Conservation (phyloP, 2,888 invertebrate genomes). For the Hemicrepidius hirtus region DNA sequence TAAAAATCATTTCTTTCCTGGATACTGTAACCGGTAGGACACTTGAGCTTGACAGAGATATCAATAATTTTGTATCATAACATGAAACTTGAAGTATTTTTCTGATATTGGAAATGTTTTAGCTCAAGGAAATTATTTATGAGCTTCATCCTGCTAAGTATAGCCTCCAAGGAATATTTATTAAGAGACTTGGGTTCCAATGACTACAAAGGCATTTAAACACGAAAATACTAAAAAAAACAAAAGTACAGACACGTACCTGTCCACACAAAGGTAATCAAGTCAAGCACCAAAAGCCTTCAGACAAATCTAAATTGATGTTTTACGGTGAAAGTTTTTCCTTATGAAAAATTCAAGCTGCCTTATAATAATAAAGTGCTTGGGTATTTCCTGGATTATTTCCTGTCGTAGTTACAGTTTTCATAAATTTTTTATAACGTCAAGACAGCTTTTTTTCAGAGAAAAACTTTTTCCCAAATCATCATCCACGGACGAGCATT, state of each 20-base stretch:
- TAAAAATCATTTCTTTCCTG: too few relatives aligned
- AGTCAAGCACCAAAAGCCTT: constrained; percentile 1
- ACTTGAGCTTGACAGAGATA: too few relatives aligned
- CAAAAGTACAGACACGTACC: neutral
- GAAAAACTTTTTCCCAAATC: neutral
- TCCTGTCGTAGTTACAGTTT: neutral
- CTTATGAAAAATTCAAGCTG: constrained; percentile 20
- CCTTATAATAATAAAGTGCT: constrained; percentile 7
- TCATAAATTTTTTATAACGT: constrained; percentile 4
- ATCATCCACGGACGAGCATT: constrained; percentile 16
- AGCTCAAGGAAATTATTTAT: too few relatives aligned
- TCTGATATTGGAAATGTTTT: too few relatives aligned
- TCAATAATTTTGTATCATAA: too few relatives aligned
- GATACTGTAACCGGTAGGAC: too few relatives aligned
- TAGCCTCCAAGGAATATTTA: too few relatives aligned
- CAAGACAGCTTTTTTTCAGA: neutral
- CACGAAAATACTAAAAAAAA: too few relatives aligned
- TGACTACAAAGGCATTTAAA: too few relatives aligned
- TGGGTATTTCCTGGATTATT: neutral
- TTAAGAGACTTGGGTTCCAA: too few relatives aligned
- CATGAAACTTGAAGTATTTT: too few relatives aligned
- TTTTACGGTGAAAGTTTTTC: neutral
- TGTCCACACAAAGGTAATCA: neutral
- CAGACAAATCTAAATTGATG: neutral
- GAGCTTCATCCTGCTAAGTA: too few relatives aligned